Conservation (phyloP, 1,140 invertebrate species). For the Caenorhabditis brenneri region DNA sequence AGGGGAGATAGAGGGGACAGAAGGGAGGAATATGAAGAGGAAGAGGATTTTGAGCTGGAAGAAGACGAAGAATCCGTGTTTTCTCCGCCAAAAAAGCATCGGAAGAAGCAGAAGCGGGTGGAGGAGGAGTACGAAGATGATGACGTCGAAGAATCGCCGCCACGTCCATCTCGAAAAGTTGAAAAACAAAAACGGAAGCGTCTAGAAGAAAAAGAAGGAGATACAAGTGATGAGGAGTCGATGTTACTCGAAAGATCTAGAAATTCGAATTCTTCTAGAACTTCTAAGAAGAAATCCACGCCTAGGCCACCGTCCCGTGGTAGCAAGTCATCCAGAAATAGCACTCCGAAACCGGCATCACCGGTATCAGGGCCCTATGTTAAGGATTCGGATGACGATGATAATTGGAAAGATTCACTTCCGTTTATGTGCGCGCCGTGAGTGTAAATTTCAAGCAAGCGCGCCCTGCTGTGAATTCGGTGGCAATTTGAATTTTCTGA, state of each 20-base stretch:
- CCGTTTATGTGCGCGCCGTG: neutral
- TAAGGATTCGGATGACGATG: neutral
- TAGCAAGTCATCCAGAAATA: neutral
- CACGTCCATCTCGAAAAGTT: neutral
- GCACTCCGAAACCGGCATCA: neutral
- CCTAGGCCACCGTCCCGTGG: neutral
- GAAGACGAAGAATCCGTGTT: neutral
- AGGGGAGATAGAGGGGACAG: neutral
- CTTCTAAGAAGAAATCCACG: neutral
- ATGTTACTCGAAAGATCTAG: neutral
- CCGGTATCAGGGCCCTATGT: neutral
- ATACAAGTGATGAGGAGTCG: neutral
- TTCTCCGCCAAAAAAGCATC: neutral
- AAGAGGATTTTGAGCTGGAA: neutral
- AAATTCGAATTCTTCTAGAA: neutral
- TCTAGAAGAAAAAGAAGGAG: neutral
- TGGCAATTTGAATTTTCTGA: too few species aligned
- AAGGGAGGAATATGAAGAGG: too few species aligned
- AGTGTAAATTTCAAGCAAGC: neutral
- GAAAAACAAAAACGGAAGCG: neutral
- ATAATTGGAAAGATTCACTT: neutral
- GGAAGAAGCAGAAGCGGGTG: neutral
- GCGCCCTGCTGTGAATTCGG: neutral
- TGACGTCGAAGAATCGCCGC: too few species aligned
- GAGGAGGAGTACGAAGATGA: neutral